Percentiles rank a stretch among this genome's conserved stretches.
Conservation (phyloP, 92 coral and sea anemone genomes). For the Epizoanthus rinbou region DNA sequence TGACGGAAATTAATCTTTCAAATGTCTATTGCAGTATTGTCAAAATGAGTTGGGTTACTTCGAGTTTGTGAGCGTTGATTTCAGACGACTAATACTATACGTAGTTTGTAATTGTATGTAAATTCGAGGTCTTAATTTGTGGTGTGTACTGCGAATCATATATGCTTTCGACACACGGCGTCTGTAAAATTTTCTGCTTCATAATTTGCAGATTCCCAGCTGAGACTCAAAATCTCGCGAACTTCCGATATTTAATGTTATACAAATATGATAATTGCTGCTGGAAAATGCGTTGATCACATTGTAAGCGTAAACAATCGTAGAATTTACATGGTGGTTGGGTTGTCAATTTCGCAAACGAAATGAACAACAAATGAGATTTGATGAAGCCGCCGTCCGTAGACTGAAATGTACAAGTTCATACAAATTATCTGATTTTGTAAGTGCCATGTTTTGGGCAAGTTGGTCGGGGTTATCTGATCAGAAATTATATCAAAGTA, state of each 20-base stretch:
- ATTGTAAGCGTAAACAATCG: slow-evolving; percentile 5
- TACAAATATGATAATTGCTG: slow-evolving; percentile 24
- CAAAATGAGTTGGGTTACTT: not conserved
- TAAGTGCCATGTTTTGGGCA: too few relatives aligned
- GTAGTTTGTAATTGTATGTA: slow-evolving; percentile 10
- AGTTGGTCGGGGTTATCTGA: too few relatives aligned
- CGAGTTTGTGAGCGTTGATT: not conserved
- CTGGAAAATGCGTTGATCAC: slow-evolving; percentile 19
- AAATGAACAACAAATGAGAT: not conserved
- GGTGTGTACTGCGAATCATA: not conserved
- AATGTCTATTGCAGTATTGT: not conserved
- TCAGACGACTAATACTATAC: not conserved
- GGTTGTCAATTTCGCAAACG: slow-evolving; percentile 19
- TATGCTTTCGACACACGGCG: not conserved
- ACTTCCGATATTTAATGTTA: slow-evolving; percentile 24
- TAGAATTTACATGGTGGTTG: not conserved
- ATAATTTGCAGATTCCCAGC: slow-evolving; percentile 1
- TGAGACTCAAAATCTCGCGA: not conserved
- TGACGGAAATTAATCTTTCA: slow-evolving; percentile 22
- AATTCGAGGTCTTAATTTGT: not conserved
- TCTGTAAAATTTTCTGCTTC: not conserved
- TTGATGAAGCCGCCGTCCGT: too few relatives aligned
- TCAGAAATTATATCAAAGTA: too few relatives aligned
- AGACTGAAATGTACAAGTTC: too few relatives aligned
- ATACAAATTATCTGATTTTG: too few relatives aligned